These are phyloP conservation scores for Cydia strobilella DNA, from an alignment of 1,140 invertebrate genomes.

Conservation along the genomic window DNA sequence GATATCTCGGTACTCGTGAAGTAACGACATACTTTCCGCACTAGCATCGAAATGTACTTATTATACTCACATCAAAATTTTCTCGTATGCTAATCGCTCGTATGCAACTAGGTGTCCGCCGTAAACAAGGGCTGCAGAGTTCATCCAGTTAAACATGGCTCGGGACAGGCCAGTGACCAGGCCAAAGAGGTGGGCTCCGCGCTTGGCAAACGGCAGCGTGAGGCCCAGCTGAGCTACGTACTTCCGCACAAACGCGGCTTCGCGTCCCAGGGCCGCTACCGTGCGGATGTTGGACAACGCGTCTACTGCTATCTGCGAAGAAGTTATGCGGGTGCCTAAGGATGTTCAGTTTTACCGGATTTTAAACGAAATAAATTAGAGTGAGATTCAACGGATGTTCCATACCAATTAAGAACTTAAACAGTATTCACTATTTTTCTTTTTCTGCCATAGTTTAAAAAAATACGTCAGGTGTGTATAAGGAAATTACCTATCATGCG, in stretches of 20 bases:
- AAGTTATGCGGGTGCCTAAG: neutral
- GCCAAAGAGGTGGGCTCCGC: slow-evolving; percentile 82
- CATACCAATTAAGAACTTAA: neutral
- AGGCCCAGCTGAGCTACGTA: slow-evolving; percentile 80
- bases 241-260: slow-evolving; percentile 82
- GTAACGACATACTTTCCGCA: too few relatives aligned
- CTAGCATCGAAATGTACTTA: too few relatives aligned
- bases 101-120: slow-evolving; percentile 85
- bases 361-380: neutral
- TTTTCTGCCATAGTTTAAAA: too few relatives aligned
- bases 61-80: slow-evolving; percentile 84
- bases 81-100: slow-evolving; percentile 80
- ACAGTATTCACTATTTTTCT: too few relatives aligned
- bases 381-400: neutral
- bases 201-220: slow-evolving; percentile 74
- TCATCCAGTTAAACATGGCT: slow-evolving; percentile 86
- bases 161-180: slow-evolving; percentile 85
- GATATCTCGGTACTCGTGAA: too few relatives aligned
- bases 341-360: neutral
- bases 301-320: slow-evolving; percentile 84
- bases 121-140: slow-evolving; percentile 85
- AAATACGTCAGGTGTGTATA: too few relatives aligned
- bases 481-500: too few relatives aligned
- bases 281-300: slow-evolving; percentile 87
- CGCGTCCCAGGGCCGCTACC: slow-evolving; percentile 85